Base-by-base conservation (phyloP, 2,888 invertebrate species). In the Pandemis cinnamomeana region DNA sequence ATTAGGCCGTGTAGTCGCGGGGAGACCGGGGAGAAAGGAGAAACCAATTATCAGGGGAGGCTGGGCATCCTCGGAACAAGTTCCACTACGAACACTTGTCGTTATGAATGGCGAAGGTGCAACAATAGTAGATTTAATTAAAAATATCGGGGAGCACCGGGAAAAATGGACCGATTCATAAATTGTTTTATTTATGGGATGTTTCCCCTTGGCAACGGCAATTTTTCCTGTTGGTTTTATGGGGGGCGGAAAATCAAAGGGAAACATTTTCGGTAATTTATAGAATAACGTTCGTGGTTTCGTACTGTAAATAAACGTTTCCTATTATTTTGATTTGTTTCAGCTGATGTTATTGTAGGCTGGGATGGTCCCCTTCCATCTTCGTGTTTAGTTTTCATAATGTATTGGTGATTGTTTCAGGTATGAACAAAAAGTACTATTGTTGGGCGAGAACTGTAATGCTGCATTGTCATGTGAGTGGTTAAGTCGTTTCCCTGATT, bases 101-200 rank as follows among this genome's bases (percentile, higher is more conserved):
- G 88, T 89, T 91, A 91, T 89, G 87, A 89, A 90, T 89, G 82
- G 85, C 83, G 84, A 85, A 89, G 87, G 86, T 90, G 89, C 90
- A 91, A 92, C 90, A 91, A 90, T 86, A 76, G 80, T 86, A 76
- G 80, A 78, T 84, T 88, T 89, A 88, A 90, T 91, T 90, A 89
- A 90, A 88, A 87, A 86, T 82, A 87, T 86, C 82, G 83, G 80
- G 80, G 82, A 82, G 82, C 80, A 78, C 77, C 63, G 46, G 75
- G 81, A 79, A 77, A 71, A 68, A 63, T 67, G 74, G 67, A 74
- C 72, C 75, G 68, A 71, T 71, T 68, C 71, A 76, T 72, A 58
- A 68, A 75, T 76, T 71, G 70, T 74, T 73, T 71, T 74, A 74
- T 74, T 74, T 74, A 74, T 74, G 71, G 73, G 36, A 44, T 7